These are phyloP conservation scores for Stramonita haemastoma DNA, from an alignment of 2,888 invertebrate species.

Conservation along the genomic window DNA sequence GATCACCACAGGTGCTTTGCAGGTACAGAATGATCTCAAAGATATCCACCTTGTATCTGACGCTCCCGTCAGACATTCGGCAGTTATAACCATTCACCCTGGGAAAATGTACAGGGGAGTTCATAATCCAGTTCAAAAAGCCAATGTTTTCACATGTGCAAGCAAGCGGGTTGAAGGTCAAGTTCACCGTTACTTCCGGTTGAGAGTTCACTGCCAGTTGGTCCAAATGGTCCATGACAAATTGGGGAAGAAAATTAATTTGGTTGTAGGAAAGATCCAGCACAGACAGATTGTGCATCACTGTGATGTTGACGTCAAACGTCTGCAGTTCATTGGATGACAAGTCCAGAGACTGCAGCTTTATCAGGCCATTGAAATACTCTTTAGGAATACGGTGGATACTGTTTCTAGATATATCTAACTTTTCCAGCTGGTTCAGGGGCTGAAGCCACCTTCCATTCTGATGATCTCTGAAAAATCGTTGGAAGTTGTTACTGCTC, in stretches of 20 bases:
- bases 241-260: slow-evolving; percentile 27
- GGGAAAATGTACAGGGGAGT: slow-evolving; percentile 2
- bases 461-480: not conserved
- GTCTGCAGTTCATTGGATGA: slow-evolving; percentile 12
- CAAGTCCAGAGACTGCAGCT: slow-evolving; percentile 29
- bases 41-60: slow-evolving; percentile 5
- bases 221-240: slow-evolving; percentile 34
- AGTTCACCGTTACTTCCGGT: not conserved
- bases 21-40: slow-evolving; percentile 25
- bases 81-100: not conserved
- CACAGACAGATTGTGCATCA: slow-evolving; percentile 32
- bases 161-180: slow-evolving; percentile 41
- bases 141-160: slow-evolving; percentile 45
- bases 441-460: not conserved
- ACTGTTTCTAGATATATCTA: slow-evolving; percentile 35
- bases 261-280: slow-evolving; percentile 41
- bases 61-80: slow-evolving; percentile 14
- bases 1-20: not conserved
- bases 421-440: slow-evolving; percentile 23
- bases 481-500: slow-evolving; percentile 15
- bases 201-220: not conserved
- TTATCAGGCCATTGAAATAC: slow-evolving; percentile 26
- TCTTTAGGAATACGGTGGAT: slow-evolving; percentile 26
- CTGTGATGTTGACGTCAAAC: slow-evolving; percentile 33
- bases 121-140: slow-evolving; percentile 45